Evolutionary conservation across 2,797 vertebrate species (phyloP).

Genomic region (Phrynocephalus guinanensis): DNA sequence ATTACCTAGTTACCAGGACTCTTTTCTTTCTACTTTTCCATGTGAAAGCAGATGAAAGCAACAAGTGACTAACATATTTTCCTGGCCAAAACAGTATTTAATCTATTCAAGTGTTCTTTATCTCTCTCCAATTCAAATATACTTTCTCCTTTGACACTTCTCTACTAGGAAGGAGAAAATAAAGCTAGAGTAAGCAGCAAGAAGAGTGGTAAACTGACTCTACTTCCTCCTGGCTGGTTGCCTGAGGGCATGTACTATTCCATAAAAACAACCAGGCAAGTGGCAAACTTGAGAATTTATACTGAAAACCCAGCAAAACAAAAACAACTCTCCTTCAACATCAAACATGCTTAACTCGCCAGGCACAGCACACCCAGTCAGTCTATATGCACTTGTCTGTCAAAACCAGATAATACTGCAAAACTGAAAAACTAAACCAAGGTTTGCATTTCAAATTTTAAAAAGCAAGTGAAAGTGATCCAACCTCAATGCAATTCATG

Average conservation of each 20-base stretch:
- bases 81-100: not conserved
- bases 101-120: not conserved
- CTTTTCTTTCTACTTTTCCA: not conserved
- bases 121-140: not conserved
- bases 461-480: not conserved
- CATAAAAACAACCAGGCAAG: not conserved
- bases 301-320: conserved; percentile 19
- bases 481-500: not conserved
- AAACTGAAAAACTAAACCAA: not conserved
- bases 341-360: not conserved
- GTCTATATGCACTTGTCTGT: not conserved
- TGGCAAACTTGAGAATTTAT: conserved; percentile 14
- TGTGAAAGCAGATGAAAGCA: not conserved
- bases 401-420: conserved; percentile 3
- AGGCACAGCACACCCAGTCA: not conserved
- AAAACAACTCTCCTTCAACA: too few species aligned
- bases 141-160: not conserved
- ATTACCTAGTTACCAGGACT: not conserved
- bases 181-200: not conserved
- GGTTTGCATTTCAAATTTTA: not conserved
- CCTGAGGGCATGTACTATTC: conserved; percentile 20
- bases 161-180: not conserved
- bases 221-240: conserved; percentile 8
- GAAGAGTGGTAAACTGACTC: not conserved
- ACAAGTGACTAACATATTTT: not conserved